Evolutionary conservation across 2,888 invertebrate species (phyloP).

Genomic region (Harmothoe impar): DNA sequence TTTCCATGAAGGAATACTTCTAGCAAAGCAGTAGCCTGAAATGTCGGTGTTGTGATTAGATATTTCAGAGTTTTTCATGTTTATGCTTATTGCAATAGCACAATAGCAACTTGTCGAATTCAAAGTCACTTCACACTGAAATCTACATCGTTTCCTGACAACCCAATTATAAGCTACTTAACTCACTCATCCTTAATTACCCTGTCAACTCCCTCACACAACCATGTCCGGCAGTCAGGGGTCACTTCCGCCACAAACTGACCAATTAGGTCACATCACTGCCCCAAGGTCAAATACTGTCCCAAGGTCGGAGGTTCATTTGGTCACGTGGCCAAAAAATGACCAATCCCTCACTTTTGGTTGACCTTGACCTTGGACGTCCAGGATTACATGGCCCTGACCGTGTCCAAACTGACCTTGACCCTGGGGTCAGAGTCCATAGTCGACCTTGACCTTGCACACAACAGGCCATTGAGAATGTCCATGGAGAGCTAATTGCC

Average conservation of each 20-base stretch:
- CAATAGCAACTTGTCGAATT: too few relatives aligned
- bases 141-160: too few relatives aligned
- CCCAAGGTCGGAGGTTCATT: background rate
- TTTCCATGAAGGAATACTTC: too few relatives aligned
- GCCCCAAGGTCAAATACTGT: background rate
- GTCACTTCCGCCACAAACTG: conserved; percentile 1
- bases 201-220: background rate
- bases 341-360: background rate
- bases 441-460: too few relatives aligned
- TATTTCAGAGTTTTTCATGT: too few relatives aligned
- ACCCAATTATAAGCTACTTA: too few relatives aligned
- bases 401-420: conserved; percentile 5
- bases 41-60: too few relatives aligned
- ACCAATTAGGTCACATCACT: background rate
- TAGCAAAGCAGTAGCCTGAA: too few relatives aligned
- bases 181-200: background rate
- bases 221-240: background rate
- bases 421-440: background rate
- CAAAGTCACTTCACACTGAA: too few relatives aligned
- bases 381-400: background rate
- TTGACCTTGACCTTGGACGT: background rate
- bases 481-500: background rate
- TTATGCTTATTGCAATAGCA: too few relatives aligned
- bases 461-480: too few relatives aligned
- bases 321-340: conserved; percentile 10